Evolutionary conservation across 2,888 invertebrate species (phyloP).

Genomic region (Tricholauxania praeusta): DNA sequence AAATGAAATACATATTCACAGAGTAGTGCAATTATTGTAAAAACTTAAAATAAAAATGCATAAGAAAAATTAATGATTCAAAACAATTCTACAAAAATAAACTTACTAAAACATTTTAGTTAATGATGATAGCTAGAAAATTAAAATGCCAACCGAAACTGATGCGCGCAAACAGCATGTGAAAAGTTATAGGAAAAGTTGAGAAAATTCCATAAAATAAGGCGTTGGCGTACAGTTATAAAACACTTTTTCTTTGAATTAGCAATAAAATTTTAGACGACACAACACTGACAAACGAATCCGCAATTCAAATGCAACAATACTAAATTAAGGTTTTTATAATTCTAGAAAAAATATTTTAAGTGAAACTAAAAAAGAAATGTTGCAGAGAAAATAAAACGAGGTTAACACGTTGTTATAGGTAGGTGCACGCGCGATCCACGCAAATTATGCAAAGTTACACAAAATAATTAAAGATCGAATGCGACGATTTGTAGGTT

Average conservation of each 20-base stretch:
- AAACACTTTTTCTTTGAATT: no score
- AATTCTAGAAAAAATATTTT: no score
- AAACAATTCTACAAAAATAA: not conserved
- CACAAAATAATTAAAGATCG: not conserved
- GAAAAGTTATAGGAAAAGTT: no score
- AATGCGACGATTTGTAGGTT: not conserved
- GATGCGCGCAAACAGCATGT: no score
- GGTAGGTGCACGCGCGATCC: not conserved
- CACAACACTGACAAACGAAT: no score
- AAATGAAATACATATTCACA: no score
- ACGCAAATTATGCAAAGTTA: conserved; percentile 15
- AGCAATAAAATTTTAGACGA: not conserved
- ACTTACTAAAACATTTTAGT: conserved; percentile 29
- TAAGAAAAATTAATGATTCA: not conserved
- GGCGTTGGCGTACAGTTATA: no score
- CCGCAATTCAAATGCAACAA: no score
- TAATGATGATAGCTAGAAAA: not conserved
- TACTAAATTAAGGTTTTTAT: no score
- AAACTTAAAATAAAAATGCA: not conserved
- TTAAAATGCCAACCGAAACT: not conserved
- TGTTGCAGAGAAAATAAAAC: not conserved
- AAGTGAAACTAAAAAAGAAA: not conserved
- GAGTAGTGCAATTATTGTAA: no score
- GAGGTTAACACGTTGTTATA: not conserved
- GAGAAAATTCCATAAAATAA: no score